phyloP scores from a whole-genome alignment of 2,888 invertebrate species.

The Leptodirus hochenwartii region DNA sequence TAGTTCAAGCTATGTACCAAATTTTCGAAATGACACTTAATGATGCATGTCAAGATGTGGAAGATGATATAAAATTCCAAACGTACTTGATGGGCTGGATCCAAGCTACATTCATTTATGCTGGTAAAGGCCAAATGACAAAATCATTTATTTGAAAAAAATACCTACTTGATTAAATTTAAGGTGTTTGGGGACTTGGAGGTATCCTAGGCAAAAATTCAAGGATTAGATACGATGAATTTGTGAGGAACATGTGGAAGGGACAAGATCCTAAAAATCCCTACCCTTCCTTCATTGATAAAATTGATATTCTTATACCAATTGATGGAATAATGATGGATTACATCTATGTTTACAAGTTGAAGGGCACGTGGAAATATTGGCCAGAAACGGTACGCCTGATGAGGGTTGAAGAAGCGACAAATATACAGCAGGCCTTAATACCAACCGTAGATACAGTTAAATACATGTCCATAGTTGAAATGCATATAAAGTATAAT shows the following conservation, averaged over 20 bases:
- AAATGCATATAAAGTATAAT: slow-evolving; percentile 52
- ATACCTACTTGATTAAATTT: slow-evolving; percentile 1
- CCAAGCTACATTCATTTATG: slow-evolving; percentile 55
- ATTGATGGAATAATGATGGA: slow-evolving; percentile 63
- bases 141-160: slow-evolving; percentile 1
- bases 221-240: slow-evolving; percentile 45
- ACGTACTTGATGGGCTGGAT: slow-evolving; percentile 53
- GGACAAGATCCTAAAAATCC: slow-evolving; percentile 29
- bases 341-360: slow-evolving; percentile 55
- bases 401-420: slow-evolving; percentile 42
- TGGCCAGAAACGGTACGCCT: slow-evolving; percentile 60
- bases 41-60: slow-evolving; percentile 44
- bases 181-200: slow-evolving; percentile 66
- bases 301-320: slow-evolving; percentile 59
- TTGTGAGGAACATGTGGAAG: slow-evolving; percentile 35
- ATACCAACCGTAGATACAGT: slow-evolving; percentile 78
- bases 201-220: slow-evolving; percentile 61
- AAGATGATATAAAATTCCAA: slow-evolving; percentile 50
- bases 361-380: slow-evolving; percentile 73
- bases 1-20: slow-evolving; percentile 49
- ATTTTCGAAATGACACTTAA: slow-evolving; percentile 62
- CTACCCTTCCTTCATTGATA: slow-evolving; percentile 40
- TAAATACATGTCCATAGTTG: slow-evolving; percentile 56
- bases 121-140: slow-evolving; percentile 19
- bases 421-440: slow-evolving; percentile 50